These are phyloP conservation scores for Embiotoca jacksoni DNA, from an alignment of 2,113 vertebrate genomes.

Conservation along the genomic window DNA sequence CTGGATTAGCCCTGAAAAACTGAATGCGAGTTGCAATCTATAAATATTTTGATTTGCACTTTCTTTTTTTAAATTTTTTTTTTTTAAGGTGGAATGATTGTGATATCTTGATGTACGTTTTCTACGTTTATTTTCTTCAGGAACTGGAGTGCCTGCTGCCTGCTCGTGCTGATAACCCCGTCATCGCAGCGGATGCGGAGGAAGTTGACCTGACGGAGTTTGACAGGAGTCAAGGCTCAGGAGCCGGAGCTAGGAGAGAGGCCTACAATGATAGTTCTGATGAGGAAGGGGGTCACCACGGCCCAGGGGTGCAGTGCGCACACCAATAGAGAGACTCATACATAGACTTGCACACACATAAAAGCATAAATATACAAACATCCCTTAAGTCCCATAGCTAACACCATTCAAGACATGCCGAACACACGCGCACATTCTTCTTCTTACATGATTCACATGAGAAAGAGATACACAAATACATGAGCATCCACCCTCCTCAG, in stretches of 20 bases:
- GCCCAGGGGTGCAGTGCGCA: conserved; percentile 97
- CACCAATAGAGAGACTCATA: conserved; percentile 89
- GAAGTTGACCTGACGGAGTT: conserved; percentile 97
- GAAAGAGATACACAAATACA: conserved; percentile 43
- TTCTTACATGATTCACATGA: conserved; percentile 51
- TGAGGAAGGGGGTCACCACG: conserved; percentile 95
- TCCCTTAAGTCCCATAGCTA: conserved; percentile 65
- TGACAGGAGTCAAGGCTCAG: conserved; percentile 91
- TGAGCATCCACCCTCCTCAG: conserved; percentile 43
- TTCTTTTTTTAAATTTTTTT: neutral
- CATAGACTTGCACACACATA: conserved; percentile 47
- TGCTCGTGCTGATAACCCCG: conserved; percentile 91
- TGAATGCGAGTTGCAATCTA: conserved; percentile 87
- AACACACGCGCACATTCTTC: conserved; percentile 59
- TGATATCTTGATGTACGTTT: neutral
- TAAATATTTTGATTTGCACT: neutral
- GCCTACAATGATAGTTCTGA: conserved; percentile 98
- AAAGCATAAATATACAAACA: conserved; percentile 54
- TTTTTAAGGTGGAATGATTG: neutral
- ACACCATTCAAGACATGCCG: conserved; percentile 67
- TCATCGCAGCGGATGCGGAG: conserved; percentile 92
- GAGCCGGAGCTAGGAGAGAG: conserved; percentile 92
- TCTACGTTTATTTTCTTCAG: conserved; percentile 73
- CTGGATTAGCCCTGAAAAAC: conserved; percentile 98
- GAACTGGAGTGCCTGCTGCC: conserved; percentile 98